Evolutionary conservation across 2,113 vertebrate genomes (phyloP).

Genomic region (Prolemur simus): DNA sequence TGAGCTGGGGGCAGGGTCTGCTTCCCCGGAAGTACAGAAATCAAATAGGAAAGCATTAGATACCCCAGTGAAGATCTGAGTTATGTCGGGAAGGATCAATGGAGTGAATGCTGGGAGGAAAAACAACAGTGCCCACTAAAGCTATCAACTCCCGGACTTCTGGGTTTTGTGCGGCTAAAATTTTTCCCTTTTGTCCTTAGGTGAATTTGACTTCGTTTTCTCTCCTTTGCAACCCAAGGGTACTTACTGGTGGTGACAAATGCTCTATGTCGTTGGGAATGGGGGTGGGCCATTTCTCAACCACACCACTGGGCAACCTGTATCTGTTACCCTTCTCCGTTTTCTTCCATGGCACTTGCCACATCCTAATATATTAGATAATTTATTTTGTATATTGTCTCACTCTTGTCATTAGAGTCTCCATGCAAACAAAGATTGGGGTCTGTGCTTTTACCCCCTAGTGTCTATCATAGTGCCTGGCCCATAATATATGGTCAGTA

Average conservation of each 20-base stretch:
- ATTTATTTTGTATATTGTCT: neutral
- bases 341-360: neutral
- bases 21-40: neutral
- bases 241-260: neutral
- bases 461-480: neutral
- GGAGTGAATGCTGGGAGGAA: neutral
- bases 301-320: neutral
- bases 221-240: neutral
- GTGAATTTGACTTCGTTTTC: neutral
- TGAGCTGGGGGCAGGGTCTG: neutral
- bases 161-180: neutral
- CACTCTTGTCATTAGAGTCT: neutral
- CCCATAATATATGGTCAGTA: neutral
- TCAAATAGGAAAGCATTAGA: neutral
- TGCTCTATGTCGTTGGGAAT: neutral
- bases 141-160: too few relatives aligned
- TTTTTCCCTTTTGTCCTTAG: neutral
- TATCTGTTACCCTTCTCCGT: neutral
- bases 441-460: neutral
- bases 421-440: neutral
- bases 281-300: neutral
- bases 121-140: neutral
- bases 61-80: neutral
- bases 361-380: neutral
- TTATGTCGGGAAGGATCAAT: neutral